Percentiles rank a stretch among this genome's conserved stretches.
Conservation (phyloP, 2,797 vertebrate species). For the Hyperoplus immaculatus region DNA sequence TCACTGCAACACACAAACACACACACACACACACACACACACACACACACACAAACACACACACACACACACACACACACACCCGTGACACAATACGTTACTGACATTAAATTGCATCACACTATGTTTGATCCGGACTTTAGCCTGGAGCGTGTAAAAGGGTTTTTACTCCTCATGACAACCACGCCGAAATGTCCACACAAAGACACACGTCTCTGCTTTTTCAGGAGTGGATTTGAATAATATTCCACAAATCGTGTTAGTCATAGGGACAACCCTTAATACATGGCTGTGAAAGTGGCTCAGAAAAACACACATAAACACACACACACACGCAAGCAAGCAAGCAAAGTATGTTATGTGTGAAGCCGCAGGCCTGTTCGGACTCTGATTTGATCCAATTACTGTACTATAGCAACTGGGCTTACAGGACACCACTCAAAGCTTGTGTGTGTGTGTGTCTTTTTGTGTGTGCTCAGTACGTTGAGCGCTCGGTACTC, state of each 20-base stretch:
- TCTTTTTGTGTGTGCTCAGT: conserved; percentile 2
- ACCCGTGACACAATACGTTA: background rate
- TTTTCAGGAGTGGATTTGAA: conserved; percentile 40
- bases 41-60: too few species aligned
- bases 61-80: too few species aligned
- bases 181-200: conserved; percentile 10
- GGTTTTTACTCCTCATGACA: conserved; percentile 14
- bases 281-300: conserved; percentile 58
- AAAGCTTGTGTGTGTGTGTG: background rate
- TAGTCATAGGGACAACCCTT: conserved; percentile 36
- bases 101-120: background rate
- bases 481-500: background rate
- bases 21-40: background rate
- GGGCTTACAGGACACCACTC: conserved; percentile 12
- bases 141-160: conserved; percentile 4
- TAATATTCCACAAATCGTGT: conserved; percentile 45
- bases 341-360: conserved; percentile 18
- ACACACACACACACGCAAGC: conserved; percentile 13
- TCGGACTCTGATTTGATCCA: conserved; percentile 41
- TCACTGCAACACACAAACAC: conserved; percentile 83
- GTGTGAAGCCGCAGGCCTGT: conserved; percentile 30
- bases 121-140: conserved; percentile 15
- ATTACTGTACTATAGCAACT: conserved; percentile 40
- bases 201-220: conserved; percentile 8
- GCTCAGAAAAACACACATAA: conserved; percentile 30